phyloP scores from a whole-genome alignment of 2,113 vertebrate genomes.

The Dendrocopos noguchii region DNA sequence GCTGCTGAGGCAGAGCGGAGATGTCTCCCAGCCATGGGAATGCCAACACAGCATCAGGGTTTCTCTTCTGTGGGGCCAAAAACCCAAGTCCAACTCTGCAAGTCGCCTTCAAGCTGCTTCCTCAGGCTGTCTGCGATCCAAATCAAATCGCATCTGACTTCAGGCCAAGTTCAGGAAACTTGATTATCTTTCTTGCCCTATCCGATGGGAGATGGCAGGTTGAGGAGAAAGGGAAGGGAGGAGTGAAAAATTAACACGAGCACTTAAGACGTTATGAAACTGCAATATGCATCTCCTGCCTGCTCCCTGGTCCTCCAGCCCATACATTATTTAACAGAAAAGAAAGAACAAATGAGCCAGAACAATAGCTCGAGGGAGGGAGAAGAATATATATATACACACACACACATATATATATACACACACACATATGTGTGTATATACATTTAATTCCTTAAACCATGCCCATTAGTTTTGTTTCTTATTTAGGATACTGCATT shows the following conservation, averaged over 20 bases:
- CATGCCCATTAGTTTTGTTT: conserved; percentile 77
- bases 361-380: conserved; percentile 71
- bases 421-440: not conserved
- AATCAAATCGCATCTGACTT: conserved; percentile 40
- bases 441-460: conserved; percentile 59
- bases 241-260: conserved; percentile 61
- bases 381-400: not conserved
- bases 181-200: not conserved
- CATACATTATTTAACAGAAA: conserved; percentile 77
- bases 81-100: not conserved
- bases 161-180: conserved; percentile 29
- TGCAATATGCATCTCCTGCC: conserved; percentile 60
- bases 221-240: conserved; percentile 10
- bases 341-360: conserved; percentile 75
- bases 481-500: conserved; percentile 81
- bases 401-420: not conserved
- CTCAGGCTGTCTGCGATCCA: not conserved
- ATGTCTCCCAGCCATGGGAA: not conserved
- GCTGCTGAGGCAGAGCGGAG: not conserved
- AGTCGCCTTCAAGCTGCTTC: not conserved
- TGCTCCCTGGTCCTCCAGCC: conserved; percentile 63
- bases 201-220: conserved; percentile 23
- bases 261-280: conserved; percentile 69
- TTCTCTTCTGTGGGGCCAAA: not conserved
- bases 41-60: accelerated